A percentile compares a stretch with the other conserved stretches of the same genome.
Conservation (phyloP, 92 coral and sea anemone species). For the Siderastrea siderea region DNA sequence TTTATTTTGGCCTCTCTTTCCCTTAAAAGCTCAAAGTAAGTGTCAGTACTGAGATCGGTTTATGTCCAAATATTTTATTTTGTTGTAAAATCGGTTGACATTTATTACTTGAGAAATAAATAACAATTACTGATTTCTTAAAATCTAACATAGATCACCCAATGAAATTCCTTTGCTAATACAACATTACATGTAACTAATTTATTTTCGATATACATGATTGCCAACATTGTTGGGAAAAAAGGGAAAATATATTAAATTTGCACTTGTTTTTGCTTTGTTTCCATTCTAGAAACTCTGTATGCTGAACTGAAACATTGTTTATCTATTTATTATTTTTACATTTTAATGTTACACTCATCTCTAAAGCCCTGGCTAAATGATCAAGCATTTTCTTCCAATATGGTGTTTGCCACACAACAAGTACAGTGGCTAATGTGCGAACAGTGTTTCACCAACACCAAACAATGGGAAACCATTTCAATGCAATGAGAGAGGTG, state of each 20-base stretch:
- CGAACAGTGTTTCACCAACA: too few relatives aligned
- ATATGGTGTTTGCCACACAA: conserved; percentile 6
- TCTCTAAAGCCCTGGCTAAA: conserved; percentile 6
- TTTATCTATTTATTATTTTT: conserved; percentile 11
- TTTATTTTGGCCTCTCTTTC: too few relatives aligned
- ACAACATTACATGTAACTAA: conserved; percentile 5
- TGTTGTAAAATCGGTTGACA: too few relatives aligned
- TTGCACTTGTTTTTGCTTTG: conserved; percentile 25
- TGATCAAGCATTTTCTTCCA: conserved; percentile 7
- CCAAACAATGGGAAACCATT: too few relatives aligned
- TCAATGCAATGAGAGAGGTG: too few relatives aligned
- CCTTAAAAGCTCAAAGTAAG: too few relatives aligned
- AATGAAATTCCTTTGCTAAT: conserved; percentile 14
- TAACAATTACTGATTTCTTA: too few relatives aligned
- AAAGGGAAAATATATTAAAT: conserved; percentile 21
- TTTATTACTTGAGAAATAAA: too few relatives aligned
- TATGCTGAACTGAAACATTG: conserved; percentile 23
- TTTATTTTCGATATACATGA: conserved; percentile 5
- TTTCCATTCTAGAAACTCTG: conserved; percentile 7
- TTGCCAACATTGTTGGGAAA: conserved; percentile 12
- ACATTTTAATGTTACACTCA: conserved; percentile 22
- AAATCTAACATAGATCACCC: conserved; percentile 2
- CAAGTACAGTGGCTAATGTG: neutral
- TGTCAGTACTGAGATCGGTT: too few relatives aligned
- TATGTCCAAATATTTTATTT: too few relatives aligned